Conservation (phyloP, 2,113 vertebrate genomes). For the Malurus cyaneus region DNA sequence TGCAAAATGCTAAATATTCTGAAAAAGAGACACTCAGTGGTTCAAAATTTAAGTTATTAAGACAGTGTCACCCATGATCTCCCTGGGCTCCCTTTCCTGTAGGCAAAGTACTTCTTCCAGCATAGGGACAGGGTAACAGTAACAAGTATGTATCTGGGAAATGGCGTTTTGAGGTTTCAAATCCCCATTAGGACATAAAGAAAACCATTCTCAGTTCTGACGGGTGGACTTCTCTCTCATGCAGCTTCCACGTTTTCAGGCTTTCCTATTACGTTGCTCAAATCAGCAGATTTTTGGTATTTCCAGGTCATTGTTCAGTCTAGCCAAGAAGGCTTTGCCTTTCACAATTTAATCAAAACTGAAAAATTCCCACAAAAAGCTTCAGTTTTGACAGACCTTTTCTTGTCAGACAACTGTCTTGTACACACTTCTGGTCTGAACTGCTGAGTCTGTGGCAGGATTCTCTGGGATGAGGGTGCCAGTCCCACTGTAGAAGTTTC, state of each 20-base stretch:
- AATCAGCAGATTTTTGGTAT: background rate
- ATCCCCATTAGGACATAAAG: background rate
- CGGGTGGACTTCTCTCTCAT: background rate
- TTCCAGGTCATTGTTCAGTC: background rate
- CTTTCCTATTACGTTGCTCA: accelerated
- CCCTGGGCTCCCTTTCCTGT: background rate
- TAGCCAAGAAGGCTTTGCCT: background rate
- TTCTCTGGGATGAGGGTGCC: background rate
- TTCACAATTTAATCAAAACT: background rate
- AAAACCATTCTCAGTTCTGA: background rate
- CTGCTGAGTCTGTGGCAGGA: background rate
- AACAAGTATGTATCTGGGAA: background rate
- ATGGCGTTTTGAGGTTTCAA: background rate
- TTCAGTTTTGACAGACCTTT: background rate
- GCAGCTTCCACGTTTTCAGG: background rate
- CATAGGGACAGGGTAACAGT: background rate
- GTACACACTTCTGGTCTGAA: background rate
- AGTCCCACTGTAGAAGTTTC: background rate
- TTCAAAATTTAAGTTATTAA: background rate
- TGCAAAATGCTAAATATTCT: background rate
- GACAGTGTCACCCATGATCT: background rate
- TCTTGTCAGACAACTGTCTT: background rate
- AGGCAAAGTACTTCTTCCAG: background rate
- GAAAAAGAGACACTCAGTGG: background rate
- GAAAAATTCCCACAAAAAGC: background rate